Evolutionary conservation across 1,140 invertebrate species (phyloP), one percentile per base, ranked within the genome.

Genomic region (Saxidomus purpurata): DNA sequence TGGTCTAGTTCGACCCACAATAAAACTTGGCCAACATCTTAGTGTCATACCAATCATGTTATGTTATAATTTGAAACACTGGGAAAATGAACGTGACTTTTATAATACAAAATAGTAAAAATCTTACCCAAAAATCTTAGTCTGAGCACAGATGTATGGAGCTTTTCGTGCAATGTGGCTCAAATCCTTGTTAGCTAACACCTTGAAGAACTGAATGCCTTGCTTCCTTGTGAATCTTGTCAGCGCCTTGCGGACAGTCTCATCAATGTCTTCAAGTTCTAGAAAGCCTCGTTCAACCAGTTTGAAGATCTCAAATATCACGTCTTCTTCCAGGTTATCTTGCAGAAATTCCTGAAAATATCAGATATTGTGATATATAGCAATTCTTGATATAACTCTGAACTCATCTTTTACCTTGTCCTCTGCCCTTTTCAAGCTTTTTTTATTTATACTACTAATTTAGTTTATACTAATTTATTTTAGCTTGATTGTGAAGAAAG

Each of bases 281-380:
- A 85, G 9, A n/a, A 85, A 43, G 17, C 43, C 82, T 22, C 67
- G 38, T 25, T 85, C 82, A 28, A 85, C 47, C 19, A 85, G 63
- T 31, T 85, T 85, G 31, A 85, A 85, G 8, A 85, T 74, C 82
- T 85, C 82, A 71, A 71, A 85, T 22, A 85, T 85, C 0, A 85
- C 82, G 1, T 49, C 82, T 19, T 63, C 82, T 13, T 85, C 82
- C 9, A 85, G 19, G 31, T 71, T 71, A 31, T 34, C 61, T 85
- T 85, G 63, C 34, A 85, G 38, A 0, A 85, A 63, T 36, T 85
- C 61, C 82, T 85, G 67, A 0, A 85, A 43, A 69, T 43, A 43
- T n/a, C n/a, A n/a, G n/a, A n/a, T n/a, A n/a, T n/a, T n/a, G n/a
- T n/a, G n/a, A n/a, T n/a, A n/a, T n/a, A n/a, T n/a, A n/a, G n/a